Evolutionary conservation across 2,113 vertebrate species (phyloP).

Genomic region (Melanostigma gelatinosum): DNA sequence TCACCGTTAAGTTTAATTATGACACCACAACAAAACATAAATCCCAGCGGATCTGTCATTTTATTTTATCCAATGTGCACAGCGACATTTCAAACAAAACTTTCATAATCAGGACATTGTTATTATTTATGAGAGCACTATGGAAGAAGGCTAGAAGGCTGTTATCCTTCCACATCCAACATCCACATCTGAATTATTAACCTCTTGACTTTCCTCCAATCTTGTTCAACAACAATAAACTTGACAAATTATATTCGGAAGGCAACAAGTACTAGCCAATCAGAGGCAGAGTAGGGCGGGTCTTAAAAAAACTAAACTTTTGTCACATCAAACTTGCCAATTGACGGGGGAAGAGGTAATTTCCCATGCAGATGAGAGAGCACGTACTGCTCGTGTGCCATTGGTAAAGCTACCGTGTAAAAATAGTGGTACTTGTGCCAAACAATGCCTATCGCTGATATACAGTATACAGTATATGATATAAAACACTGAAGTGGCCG

Average conservation of each 20-base stretch:
- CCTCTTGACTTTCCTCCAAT: background rate
- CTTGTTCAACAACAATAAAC: background rate
- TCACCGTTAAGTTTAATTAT: background rate
- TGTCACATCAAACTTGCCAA: background rate
- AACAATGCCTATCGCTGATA: background rate
- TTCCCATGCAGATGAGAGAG: background rate
- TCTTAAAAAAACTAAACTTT: background rate
- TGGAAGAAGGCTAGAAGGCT: background rate
- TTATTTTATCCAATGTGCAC: background rate
- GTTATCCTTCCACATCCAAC: background rate
- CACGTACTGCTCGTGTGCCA: no score
- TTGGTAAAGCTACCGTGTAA: background rate
- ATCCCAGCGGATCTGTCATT: background rate
- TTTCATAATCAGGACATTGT: background rate
- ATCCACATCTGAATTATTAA: background rate
- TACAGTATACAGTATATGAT: background rate
- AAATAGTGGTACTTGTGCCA: background rate
- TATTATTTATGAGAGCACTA: background rate
- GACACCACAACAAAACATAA: background rate
- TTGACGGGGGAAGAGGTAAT: background rate
- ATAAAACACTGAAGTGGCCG: constrained; percentile 6
- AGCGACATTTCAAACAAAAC: no score
- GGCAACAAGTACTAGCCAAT: background rate
- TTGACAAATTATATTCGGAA: background rate
- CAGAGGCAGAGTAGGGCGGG: background rate